Base-by-base conservation (phyloP, 30 jellyfish, hydroid and myxozoan species). In the Pseudorhiza aurosa region DNA sequence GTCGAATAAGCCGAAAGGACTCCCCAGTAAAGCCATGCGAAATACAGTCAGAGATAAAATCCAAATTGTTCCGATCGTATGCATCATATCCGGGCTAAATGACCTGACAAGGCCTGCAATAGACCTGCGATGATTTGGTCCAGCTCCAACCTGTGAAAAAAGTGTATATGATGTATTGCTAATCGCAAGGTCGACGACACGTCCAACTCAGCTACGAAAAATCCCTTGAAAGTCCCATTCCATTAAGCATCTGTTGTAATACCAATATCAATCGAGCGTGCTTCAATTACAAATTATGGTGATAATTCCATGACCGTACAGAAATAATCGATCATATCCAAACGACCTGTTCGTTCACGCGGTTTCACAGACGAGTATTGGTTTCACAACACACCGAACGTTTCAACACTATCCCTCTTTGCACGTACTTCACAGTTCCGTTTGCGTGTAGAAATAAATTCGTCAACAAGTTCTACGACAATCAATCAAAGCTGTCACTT, bases 1-100 rank as follows among this genome's bases (percentile, higher is more conserved):
- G 60, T 56, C 82, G 12, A 84, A 53, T 29, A 84, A 72, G 2
- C 88, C 80, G 33, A 60, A 39, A 47, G 71, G 71, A 25, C 65
- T 68, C 9, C 59, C 95, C 32, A 72, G 72, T 32, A 85, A 57
- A 50, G 71, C 71, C 82, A 72, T 71, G 14, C 78, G 79, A 58
- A 71, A 83, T 19, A 83, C 35, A 22, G 85, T 69, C 33, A 68
- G 62, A 46, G 85, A 49, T 46, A 83, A 58, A 83, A 65, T 49
- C 87, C 85, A 83, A 58, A 71, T 58, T 71, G 85, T 69, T 28
- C 77, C 85, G 24, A 83, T 71, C 39, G 87, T 83, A 84, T 71
- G 73, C 95, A n/a, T n/a, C n/a, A 83, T 83, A 83, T 83, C 95
- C 95, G 95, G 88, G 58, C 74, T 31, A 83, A 67, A 59, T 77